Conservation (phyloP, 2,888 invertebrate species). For the Epinotia brunnichana region DNA sequence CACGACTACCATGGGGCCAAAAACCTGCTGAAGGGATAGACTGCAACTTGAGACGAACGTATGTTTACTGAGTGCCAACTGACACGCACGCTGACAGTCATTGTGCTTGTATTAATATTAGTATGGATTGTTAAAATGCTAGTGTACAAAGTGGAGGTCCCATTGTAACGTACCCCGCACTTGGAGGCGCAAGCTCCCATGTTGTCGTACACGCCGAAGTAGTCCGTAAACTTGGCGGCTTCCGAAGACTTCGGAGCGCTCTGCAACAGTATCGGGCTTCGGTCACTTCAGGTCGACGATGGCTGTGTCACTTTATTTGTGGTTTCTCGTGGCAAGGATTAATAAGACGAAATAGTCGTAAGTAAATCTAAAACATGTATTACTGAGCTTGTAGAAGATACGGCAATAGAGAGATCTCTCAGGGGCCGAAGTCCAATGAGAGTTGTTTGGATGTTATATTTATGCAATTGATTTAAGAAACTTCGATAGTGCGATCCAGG, state of each 20-base stretch:
- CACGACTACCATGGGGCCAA: too few relatives aligned
- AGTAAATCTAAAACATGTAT: too few relatives aligned
- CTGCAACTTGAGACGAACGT: too few relatives aligned
- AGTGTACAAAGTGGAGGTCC: not conserved
- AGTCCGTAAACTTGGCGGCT: constrained; percentile 33
- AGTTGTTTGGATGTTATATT: too few relatives aligned
- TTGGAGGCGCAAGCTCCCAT: constrained; percentile 42
- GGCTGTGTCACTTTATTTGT: constrained; percentile 9
- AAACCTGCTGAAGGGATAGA: not conserved
- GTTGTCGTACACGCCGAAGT: constrained; percentile 42
- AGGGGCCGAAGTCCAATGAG: too few relatives aligned
- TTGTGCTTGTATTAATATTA: not conserved
- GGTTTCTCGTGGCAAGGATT: constrained; percentile 7
- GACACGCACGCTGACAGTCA: not conserved
- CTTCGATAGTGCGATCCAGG: too few relatives aligned
- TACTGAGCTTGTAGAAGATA: too few relatives aligned
- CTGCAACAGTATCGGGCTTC: constrained; percentile 37
- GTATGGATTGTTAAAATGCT: not conserved
- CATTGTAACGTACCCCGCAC: constrained; percentile 38
- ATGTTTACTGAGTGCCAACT: not conserved
- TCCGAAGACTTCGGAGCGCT: constrained; percentile 20
- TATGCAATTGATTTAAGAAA: too few relatives aligned
- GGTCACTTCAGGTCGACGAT: constrained; percentile 8
- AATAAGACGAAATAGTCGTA: too few relatives aligned
- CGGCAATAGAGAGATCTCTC: too few relatives aligned